Conservation (phyloP, 2,888 invertebrate genomes). For the Cremastinae sp. region DNA sequence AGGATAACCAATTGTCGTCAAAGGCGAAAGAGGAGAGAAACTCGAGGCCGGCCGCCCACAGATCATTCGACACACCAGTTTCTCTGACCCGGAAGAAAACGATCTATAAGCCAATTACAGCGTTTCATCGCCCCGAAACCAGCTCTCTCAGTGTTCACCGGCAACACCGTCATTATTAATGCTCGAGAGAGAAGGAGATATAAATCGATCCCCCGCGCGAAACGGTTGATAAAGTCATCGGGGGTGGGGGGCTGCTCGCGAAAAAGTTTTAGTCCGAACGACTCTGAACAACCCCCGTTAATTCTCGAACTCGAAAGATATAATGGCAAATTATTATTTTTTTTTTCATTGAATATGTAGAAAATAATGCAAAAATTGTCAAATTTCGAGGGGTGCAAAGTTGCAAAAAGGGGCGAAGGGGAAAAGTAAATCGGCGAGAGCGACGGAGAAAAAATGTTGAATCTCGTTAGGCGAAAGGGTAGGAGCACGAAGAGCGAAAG, state of each 20-base stretch:
- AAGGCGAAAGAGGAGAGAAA: slow-evolving; percentile 32
- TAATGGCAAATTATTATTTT: too few relatives aligned
- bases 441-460: slow-evolving; percentile 5
- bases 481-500: neutral
- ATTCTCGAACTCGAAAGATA: too few relatives aligned
- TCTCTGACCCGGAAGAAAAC: slow-evolving; percentile 45
- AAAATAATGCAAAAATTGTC: too few relatives aligned
- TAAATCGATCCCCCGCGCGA: slow-evolving; percentile 5
- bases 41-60: slow-evolving; percentile 2
- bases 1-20: slow-evolving; percentile 54
- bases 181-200: slow-evolving; percentile 12
- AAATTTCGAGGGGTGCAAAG: too few relatives aligned
- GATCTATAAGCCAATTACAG: slow-evolving; percentile 47
- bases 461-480: neutral
- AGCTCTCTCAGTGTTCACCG: slow-evolving; percentile 13
- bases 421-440: slow-evolving; percentile 11
- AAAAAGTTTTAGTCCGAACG: neutral
- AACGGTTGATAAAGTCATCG: slow-evolving; percentile 17
- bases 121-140: slow-evolving; percentile 42
- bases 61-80: slow-evolving; percentile 41
- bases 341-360: too few relatives aligned
- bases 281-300: too few relatives aligned
- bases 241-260: neutral
- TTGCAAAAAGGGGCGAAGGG: neutral
- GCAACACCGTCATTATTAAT: slow-evolving; percentile 20